Evolutionary conservation across 2,888 invertebrate genomes (phyloP).

Genomic region (Diarsia mendica): DNA sequence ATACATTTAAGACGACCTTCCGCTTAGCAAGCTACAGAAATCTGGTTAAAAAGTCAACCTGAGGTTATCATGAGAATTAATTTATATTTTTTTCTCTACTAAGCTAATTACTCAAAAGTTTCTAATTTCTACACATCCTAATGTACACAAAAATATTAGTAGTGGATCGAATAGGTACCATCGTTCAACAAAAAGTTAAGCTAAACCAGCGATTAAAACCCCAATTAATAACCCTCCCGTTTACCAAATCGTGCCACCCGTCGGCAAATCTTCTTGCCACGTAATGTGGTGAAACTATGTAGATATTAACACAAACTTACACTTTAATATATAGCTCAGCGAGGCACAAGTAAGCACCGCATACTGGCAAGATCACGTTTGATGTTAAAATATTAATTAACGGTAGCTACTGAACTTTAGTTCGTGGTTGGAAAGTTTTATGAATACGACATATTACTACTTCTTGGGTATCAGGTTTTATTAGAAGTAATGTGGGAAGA

Average conservation of each 20-base stretch:
- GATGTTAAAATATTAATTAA: constrained; percentile 60
- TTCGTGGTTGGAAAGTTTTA: constrained; percentile 25
- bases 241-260: constrained; percentile 23
- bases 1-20: background rate
- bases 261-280: constrained; percentile 55
- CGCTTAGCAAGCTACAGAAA: background rate
- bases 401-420: constrained; percentile 34
- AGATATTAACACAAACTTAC: constrained; percentile 71
- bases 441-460: background rate
- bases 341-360: constrained; percentile 51
- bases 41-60: background rate
- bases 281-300: constrained; percentile 75
- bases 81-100: background rate
- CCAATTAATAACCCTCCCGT: background rate
- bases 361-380: constrained; percentile 47
- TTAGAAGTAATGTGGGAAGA: background rate
- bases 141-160: background rate
- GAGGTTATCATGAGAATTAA: background rate
- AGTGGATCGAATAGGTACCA: accelerated
- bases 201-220: constrained; percentile 26
- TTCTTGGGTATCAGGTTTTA: constrained; percentile 4
- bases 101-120: background rate
- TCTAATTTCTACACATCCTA: background rate
- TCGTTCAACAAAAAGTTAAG: background rate
- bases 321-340: constrained; percentile 63